phyloP scores from a whole-genome alignment of 2,797 vertebrate genomes.

The Gambelia wislizenii region DNA sequence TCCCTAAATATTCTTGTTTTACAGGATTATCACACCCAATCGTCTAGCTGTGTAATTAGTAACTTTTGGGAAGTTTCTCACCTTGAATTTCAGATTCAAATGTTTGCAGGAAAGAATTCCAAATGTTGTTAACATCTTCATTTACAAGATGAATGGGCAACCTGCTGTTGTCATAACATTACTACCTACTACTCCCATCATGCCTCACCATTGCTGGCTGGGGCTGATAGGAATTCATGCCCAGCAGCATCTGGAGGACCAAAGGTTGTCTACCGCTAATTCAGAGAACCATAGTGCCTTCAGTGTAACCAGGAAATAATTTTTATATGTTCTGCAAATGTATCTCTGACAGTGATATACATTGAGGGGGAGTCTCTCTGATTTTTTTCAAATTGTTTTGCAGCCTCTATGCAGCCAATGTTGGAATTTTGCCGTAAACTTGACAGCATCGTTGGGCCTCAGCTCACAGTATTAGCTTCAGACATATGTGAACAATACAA shows the following conservation, averaged over 20 bases:
- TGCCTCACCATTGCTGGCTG: neutral
- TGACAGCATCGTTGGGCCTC: conserved; percentile 94
- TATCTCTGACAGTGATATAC: neutral
- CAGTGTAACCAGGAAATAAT: neutral
- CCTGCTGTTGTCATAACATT: neutral
- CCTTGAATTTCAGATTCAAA: too few relatives aligned
- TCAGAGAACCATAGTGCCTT: neutral
- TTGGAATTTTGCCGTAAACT: conserved; percentile 94
- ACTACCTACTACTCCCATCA: neutral
- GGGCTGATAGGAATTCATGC: neutral
- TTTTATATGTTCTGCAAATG: conserved; percentile 19
- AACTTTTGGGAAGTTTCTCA: too few relatives aligned
- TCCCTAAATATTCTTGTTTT: neutral
- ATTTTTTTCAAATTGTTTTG: neutral
- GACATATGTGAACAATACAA: conserved; percentile 99
- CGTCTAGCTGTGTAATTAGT: too few relatives aligned
- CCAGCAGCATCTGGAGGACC: neutral
- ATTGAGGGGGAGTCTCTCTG: neutral
- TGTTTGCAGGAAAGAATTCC: too few relatives aligned
- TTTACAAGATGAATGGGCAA: neutral
- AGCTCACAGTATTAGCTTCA: conserved; percentile 94
- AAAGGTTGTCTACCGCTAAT: neutral
- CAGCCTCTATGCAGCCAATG: conserved; percentile 89
- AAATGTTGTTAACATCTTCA: neutral
- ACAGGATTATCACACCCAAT: neutral